Evolutionary conservation across 2,888 invertebrate species (phyloP).

Genomic region (Cosmia pyralina): DNA sequence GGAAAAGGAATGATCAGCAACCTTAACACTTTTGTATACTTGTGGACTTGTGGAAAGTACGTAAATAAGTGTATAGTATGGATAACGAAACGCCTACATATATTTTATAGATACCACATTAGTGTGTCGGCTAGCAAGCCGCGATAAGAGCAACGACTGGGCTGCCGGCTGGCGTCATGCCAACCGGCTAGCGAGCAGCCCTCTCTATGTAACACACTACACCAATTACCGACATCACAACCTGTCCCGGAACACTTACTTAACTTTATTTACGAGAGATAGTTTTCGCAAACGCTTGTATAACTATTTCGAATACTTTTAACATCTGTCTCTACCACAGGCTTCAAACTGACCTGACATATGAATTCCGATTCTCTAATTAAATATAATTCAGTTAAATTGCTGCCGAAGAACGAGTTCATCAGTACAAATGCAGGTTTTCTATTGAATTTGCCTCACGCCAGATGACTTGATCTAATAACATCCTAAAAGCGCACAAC

Average conservation of each 20-base stretch:
- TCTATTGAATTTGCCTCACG: constrained; percentile 48
- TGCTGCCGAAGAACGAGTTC: constrained; percentile 28
- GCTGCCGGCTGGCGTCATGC: constrained; percentile 70
- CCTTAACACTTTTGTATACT: not conserved
- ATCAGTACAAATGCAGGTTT: constrained; percentile 44
- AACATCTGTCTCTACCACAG: not conserved
- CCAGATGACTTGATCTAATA: constrained; percentile 55
- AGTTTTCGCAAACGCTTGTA: constrained; percentile 23
- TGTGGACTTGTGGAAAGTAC: constrained; percentile 17
- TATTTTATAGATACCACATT: constrained; percentile 37
- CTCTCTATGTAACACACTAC: constrained; percentile 64
- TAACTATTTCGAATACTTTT: constrained; percentile 2
- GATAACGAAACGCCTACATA: constrained; percentile 2
- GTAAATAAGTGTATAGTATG: constrained; percentile 31
- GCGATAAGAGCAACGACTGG: constrained; percentile 68
- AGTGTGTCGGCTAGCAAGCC: constrained; percentile 52
- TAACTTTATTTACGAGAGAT: constrained; percentile 40
- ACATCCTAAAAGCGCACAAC: constrained; percentile 53
- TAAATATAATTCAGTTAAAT: constrained; percentile 24
- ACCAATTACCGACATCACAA: constrained; percentile 66
- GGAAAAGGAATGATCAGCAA: not conserved
- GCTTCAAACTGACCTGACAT: constrained; percentile 11
- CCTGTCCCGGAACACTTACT: constrained; percentile 53
- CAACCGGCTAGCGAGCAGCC: constrained; percentile 63
- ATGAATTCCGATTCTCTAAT: constrained; percentile 26